These are phyloP conservation scores for Dolichopus griseipennis DNA, from an alignment of 2,888 invertebrate species.

Conservation along the genomic window DNA sequence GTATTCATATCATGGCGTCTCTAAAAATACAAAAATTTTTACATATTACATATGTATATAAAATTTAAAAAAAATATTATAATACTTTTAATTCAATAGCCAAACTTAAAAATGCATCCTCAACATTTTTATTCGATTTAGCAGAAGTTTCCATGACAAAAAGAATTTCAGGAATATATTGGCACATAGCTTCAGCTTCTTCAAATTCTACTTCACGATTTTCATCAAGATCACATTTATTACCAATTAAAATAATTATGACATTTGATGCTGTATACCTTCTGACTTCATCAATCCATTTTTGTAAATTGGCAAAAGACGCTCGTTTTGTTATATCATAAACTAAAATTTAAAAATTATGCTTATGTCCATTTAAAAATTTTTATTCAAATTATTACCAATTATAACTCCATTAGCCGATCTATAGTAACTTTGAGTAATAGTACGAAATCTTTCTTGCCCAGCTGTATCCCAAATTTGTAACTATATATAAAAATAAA, in stretches of 20 bases:
- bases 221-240: slow-evolving; percentile 77
- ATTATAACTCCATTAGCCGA: slow-evolving; percentile 95
- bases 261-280: slow-evolving; percentile 89
- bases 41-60: slow-evolving; percentile 10
- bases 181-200: slow-evolving; percentile 79
- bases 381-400: slow-evolving; percentile 47
- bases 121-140: slow-evolving; percentile 84
- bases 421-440: slow-evolving; percentile 94
- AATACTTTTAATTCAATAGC: slow-evolving; percentile 77
- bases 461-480: slow-evolving; percentile 98
- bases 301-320: slow-evolving; percentile 81
- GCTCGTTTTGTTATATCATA: slow-evolving; percentile 92
- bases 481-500: slow-evolving; percentile 30
- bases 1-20: slow-evolving; percentile 61
- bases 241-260: slow-evolving; percentile 82
- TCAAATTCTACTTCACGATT: slow-evolving; percentile 75
- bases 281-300: slow-evolving; percentile 94
- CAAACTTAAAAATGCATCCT: slow-evolving; percentile 76
- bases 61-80: slow-evolving; percentile 8
- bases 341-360: slow-evolving; percentile 46
- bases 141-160: slow-evolving; percentile 84
- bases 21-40: slow-evolving; percentile 46
- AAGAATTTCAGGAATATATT: slow-evolving; percentile 77
- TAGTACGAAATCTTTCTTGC: slow-evolving; percentile 91
- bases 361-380: slow-evolving; percentile 7